Base-by-base conservation (phyloP, 1,140 invertebrate species). In the Drosophila seguyi region DNA sequence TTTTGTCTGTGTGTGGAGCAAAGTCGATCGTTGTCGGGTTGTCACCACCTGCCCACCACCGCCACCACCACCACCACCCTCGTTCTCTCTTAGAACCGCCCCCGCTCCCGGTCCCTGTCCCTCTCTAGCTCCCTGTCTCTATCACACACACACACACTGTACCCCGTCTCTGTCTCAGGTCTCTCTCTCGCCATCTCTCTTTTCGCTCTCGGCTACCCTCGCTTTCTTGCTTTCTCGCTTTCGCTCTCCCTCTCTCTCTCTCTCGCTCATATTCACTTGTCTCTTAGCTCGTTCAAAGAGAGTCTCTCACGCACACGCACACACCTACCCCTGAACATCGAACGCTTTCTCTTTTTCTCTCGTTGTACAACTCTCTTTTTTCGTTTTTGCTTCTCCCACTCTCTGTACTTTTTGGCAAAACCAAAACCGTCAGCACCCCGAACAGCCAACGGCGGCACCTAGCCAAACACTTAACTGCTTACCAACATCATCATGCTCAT, bases 381-480 rank as follows among this genome's bases (percentile, higher is more conserved):
- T 88, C 81, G 74, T 85, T 85, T 76, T 79, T 71, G 61, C 83
- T 81, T 78, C 67, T 81, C 72, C 72, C 79, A 61, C 75, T 81
- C 66, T 74, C 75, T 71, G 57, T 83, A 53, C 50, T 85, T 82
- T 67, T 90, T 75, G 65, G 76, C 73, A 79, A 63, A 71, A 73
- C 80, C 61, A 76, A 78, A 78, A 75, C 72, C 67, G 82, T 65
- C 85, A 92, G 91, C 91, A 92, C 87, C 84, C 79, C 91, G 84
- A 92, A 92, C 91, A 92, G 91, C 91, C 91, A 91, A 91, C 90
- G 91, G 81, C 91, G 91, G 84, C 91, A 92, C 84, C 83, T 92
- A 59, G 91, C 90, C 77, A 92, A 92, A 91, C 84, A 91, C 79
- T 91, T 86, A 71, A 86, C 75, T 60, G 85, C 80, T 87, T 87